These are phyloP conservation scores for Liolophura sinensis DNA, from an alignment of 1,140 invertebrate species.

Conservation along the genomic window DNA sequence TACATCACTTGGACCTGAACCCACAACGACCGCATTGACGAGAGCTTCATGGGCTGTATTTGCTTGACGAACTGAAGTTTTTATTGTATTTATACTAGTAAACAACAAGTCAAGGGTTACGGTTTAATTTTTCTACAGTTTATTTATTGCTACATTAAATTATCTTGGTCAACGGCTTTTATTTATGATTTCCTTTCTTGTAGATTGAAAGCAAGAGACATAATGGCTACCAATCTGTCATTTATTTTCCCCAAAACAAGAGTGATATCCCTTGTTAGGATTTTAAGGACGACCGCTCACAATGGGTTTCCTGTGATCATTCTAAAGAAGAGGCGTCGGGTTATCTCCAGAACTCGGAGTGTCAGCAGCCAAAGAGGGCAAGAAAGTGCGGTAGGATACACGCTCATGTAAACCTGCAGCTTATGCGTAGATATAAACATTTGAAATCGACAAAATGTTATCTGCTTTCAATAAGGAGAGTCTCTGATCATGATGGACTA, in stretches of 20 bases:
- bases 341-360: background rate
- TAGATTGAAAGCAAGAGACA: slow-evolving; percentile 58
- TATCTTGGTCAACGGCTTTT: too few relatives aligned
- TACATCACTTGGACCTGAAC: too few relatives aligned
- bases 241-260: slow-evolving; percentile 36
- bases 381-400: slow-evolving; percentile 3
- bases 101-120: slow-evolving; percentile 66
- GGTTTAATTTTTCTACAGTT: too few relatives aligned
- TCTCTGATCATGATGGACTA: background rate
- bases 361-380: slow-evolving; percentile 6
- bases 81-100: too few relatives aligned
- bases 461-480: background rate
- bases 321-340: slow-evolving; percentile 5
- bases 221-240: slow-evolving; percentile 68
- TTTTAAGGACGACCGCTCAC: slow-evolving; percentile 77
- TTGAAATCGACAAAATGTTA: background rate
- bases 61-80: too few relatives aligned
- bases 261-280: slow-evolving; percentile 73
- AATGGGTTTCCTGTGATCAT: slow-evolving; percentile 90
- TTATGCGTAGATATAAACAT: background rate
- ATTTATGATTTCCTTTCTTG: slow-evolving; percentile 11
- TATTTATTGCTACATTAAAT: too few relatives aligned
- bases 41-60: too few relatives aligned
- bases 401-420: slow-evolving; percentile 14
- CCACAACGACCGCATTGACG: too few relatives aligned